These are phyloP conservation scores for Temnopleurus reevesii DNA, from an alignment of 53 echinoderm and acorn worm genomes.

Conservation along the genomic window DNA sequence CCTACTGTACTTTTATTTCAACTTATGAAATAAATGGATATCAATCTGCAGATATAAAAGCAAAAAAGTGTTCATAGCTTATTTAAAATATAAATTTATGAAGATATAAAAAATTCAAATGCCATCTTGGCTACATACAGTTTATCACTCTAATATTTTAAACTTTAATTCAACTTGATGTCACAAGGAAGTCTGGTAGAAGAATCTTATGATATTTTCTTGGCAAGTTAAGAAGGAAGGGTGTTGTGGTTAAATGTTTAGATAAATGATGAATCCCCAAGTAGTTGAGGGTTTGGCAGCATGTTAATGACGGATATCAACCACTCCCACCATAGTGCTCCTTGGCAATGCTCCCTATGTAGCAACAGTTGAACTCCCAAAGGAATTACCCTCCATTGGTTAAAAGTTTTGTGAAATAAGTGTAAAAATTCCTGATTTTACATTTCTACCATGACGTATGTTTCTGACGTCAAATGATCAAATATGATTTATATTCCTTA, in stretches of 20 bases:
- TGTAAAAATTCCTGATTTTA: too few relatives aligned
- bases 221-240: background rate
- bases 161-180: background rate
- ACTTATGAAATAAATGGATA: too few relatives aligned
- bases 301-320: slow-evolving; percentile 4
- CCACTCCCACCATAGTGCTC: background rate
- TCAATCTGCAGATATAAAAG: too few relatives aligned
- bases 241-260: slow-evolving; percentile 2
- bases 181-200: background rate
- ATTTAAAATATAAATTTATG: too few relatives aligned
- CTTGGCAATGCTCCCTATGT: background rate
- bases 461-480: too few relatives aligned
- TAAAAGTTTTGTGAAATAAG: background rate
- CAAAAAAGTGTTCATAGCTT: too few relatives aligned
- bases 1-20: too few relatives aligned
- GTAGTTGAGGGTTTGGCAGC: background rate
- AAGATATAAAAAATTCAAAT: too few relatives aligned
- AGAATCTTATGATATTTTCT: background rate
- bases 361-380: background rate
- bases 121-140: too few relatives aligned
- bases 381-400: background rate
- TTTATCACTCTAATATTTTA: too few relatives aligned
- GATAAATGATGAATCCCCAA: background rate
- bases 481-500: too few relatives aligned
- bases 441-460: too few relatives aligned